Percentiles rank a stretch among this genome's conserved stretches.
phyloP scores from a whole-genome alignment of 1,140 invertebrate genomes.

The Scaptodrosophila lebanonensis region DNA sequence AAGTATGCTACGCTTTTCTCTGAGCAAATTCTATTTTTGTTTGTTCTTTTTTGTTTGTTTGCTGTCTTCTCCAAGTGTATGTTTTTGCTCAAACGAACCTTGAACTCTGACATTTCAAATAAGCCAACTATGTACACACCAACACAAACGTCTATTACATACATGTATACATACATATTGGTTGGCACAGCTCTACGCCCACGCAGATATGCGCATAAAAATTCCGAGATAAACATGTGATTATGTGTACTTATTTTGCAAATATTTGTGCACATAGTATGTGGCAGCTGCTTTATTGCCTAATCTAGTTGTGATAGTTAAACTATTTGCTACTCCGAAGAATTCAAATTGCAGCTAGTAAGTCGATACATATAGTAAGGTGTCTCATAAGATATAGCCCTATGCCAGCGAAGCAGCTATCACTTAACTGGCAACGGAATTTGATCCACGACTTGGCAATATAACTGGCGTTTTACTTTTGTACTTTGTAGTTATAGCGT shows the following conservation, averaged over 20 bases:
- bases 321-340: too few species aligned
- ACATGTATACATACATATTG: conserved; percentile 11
- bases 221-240: conserved; percentile 70
- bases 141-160: conserved; percentile 17
- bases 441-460: too few species aligned
- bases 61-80: conserved; percentile 1
- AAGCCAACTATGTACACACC: conserved; percentile 10
- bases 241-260: conserved; percentile 52
- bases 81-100: conserved; percentile 35
- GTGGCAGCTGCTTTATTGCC: conserved; percentile 24
- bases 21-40: neutral
- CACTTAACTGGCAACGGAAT: too few species aligned
- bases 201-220: conserved; percentile 57
- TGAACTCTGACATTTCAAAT: conserved; percentile 61
- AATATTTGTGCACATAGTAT: conserved; percentile 25
- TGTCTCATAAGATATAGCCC: too few species aligned
- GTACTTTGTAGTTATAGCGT: too few species aligned
- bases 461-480: too few species aligned
- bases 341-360: too few species aligned
- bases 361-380: too few species aligned
- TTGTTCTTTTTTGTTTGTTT: conserved; percentile 5
- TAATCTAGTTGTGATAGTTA: too few species aligned
- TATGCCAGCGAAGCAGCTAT: too few species aligned
- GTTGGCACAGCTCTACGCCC: conserved; percentile 30
- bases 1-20: conserved; percentile 29